A percentile compares a stretch with the other conserved stretches of the same genome.
Evolutionary conservation across 2,113 vertebrate genomes (phyloP).

Genomic region (Elephas maximus): DNA sequence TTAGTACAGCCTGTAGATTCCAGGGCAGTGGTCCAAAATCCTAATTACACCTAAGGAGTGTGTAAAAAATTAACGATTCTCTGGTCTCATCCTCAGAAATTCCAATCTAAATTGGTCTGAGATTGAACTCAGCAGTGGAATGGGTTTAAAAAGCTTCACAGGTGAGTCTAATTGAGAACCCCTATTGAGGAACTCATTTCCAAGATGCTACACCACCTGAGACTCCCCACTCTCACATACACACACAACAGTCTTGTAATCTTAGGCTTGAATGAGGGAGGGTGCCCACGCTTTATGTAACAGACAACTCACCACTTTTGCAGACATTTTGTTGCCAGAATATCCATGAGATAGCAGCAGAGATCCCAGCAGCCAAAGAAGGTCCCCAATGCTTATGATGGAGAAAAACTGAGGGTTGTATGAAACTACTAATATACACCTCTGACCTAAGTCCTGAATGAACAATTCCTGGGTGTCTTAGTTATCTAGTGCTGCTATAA

Average conservation of each 20-base stretch:
- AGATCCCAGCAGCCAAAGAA: not conserved
- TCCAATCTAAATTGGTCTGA: not conserved
- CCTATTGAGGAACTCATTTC: not conserved
- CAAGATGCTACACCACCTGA: accelerated
- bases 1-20: not conserved
- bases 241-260: not conserved
- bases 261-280: not conserved
- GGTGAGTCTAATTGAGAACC: not conserved
- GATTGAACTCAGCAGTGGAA: not conserved
- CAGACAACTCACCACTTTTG: not conserved
- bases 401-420: not conserved
- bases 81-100: not conserved
- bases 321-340: not conserved
- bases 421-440: not conserved
- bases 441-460: not conserved
- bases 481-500: too few relatives aligned
- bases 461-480: not conserved
- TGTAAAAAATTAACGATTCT: not conserved
- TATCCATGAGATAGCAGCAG: not conserved
- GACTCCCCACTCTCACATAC: accelerated
- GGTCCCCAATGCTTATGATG: not conserved
- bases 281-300: not conserved
- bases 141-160: not conserved
- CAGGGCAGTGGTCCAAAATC: too few relatives aligned
- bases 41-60: not conserved